Evolutionary conservation across 2,797 vertebrate genomes (phyloP).

Genomic region (Peromyscus nudipes): DNA sequence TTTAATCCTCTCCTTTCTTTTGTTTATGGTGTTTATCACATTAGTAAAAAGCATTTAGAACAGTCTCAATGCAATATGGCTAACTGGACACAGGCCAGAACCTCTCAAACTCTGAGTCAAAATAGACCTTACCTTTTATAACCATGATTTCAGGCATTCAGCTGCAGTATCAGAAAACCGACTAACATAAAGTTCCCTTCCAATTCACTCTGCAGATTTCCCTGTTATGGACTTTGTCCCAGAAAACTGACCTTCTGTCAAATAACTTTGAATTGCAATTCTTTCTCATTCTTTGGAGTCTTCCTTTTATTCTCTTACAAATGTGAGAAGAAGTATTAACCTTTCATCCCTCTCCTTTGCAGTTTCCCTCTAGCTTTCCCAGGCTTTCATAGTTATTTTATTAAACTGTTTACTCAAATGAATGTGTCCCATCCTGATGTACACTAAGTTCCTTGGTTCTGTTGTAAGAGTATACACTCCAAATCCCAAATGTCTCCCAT

Average conservation of each 20-base stretch:
- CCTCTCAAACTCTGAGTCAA: neutral
- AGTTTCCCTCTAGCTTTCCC: neutral
- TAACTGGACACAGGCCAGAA: neutral
- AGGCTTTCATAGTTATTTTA: neutral
- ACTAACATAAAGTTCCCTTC: neutral
- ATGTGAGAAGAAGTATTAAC: neutral
- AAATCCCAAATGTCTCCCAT: neutral
- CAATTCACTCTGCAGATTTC: neutral
- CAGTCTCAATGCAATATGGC: neutral
- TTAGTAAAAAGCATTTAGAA: neutral
- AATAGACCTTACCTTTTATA: neutral
- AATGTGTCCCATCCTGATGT: no score
- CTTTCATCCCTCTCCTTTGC: neutral
- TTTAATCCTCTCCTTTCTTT: neutral
- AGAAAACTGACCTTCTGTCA: neutral
- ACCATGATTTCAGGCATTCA: neutral
- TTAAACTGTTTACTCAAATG: neutral
- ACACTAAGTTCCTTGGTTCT: neutral
- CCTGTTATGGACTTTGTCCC: neutral
- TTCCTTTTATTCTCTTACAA: neutral
- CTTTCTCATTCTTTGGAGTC: neutral
- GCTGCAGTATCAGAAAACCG: neutral
- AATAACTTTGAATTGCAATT: neutral
- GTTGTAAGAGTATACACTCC: neutral
- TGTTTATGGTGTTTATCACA: no score